These are phyloP conservation scores for Rhynchotus rufescens DNA, from an alignment of 2,797 vertebrate species.

Conservation along the genomic window DNA sequence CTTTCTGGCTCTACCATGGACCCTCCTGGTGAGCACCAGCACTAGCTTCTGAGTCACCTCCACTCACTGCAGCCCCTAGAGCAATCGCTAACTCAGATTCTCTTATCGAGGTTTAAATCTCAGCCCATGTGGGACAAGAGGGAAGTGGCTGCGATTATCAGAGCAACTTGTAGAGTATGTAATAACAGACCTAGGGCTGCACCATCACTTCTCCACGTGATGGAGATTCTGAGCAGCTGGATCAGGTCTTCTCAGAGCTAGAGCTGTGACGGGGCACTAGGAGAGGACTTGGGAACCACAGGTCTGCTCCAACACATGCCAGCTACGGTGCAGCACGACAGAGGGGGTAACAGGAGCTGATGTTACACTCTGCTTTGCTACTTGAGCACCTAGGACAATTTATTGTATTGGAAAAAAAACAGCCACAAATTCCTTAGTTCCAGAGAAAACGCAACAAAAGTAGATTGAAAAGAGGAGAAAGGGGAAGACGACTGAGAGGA, in stretches of 20 bases:
- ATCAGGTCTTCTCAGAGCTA: background rate
- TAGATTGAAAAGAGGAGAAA: background rate
- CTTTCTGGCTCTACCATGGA: background rate
- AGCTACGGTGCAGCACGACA: too few relatives aligned
- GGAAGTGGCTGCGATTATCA: too few relatives aligned
- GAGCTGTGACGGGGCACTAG: background rate
- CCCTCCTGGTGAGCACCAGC: background rate
- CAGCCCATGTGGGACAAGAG: background rate
- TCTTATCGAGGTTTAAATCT: background rate
- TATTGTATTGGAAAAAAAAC: background rate
- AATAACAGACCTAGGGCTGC: background rate
- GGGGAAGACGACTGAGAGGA: background rate
- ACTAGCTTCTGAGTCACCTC: background rate
- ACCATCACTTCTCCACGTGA: background rate
- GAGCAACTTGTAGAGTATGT: too few relatives aligned
- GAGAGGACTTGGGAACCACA: background rate
- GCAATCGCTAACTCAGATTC: background rate
- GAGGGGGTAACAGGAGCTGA: background rate
- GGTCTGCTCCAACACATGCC: background rate
- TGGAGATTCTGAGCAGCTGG: background rate
- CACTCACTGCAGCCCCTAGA: background rate
- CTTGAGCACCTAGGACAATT: fast-evolving
- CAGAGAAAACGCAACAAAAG: background rate
- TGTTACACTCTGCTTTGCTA: background rate
- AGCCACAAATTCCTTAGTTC: background rate